These are phyloP conservation scores for Bryconaethiops microstoma DNA, from an alignment of 2,797 vertebrate genomes.

Conservation along the genomic window DNA sequence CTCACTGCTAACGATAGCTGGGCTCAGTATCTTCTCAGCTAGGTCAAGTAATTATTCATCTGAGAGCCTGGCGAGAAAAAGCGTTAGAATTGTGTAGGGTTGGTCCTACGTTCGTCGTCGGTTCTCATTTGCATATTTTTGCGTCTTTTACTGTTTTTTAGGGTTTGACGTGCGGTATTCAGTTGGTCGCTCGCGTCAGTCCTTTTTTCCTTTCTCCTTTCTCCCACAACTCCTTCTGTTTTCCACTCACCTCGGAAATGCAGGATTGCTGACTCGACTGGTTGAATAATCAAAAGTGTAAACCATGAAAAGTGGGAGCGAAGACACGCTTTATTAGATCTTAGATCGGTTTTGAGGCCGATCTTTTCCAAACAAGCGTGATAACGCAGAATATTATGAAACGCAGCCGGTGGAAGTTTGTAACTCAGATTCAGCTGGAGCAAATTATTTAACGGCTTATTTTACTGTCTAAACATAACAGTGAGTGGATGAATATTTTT, in stretches of 20 bases:
- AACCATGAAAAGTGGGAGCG: not conserved
- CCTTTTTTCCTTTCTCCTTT: not conserved
- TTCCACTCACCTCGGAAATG: not conserved
- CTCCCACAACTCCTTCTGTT: not conserved
- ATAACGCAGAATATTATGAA: not conserved
- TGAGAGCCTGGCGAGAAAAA: not conserved
- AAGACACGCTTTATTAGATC: no score
- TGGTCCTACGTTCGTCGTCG: not conserved
- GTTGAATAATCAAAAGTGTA: constrained; percentile 63
- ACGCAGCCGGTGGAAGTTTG: not conserved
- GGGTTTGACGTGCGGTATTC: no score
- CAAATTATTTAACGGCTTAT: no score
- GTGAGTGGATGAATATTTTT: no score
- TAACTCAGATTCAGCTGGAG: no score
- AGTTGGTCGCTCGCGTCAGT: not conserved
- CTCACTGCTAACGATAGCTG: not conserved
- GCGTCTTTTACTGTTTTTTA: no score
- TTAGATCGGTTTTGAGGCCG: not conserved
- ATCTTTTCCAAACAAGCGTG: not conserved
- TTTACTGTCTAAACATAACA: no score
- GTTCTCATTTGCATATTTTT: no score
- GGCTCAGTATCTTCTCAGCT: not conserved
- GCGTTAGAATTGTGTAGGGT: not conserved
- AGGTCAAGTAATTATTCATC: not conserved
- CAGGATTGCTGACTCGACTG: constrained; percentile 48